Evolutionary conservation across 1,140 invertebrate genomes (phyloP).

Genomic region (Thrips palmi): DNA sequence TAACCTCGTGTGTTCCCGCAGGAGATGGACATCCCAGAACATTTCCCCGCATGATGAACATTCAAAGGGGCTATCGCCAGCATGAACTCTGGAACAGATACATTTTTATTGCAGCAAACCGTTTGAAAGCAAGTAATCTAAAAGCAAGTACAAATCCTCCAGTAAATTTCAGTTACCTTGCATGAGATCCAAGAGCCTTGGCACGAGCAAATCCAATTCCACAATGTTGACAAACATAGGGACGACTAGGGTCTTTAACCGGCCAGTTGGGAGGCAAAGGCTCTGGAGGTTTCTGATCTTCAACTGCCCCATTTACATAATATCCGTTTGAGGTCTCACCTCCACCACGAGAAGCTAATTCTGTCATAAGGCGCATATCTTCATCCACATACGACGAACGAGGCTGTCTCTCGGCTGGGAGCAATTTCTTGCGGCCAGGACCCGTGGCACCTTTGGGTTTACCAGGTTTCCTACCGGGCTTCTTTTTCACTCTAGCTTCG

Average conservation of each 20-base stretch:
- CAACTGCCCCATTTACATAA: slow-evolving; percentile 2
- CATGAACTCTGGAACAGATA: slow-evolving; percentile 33
- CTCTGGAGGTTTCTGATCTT: slow-evolving; percentile 12
- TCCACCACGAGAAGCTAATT: slow-evolving; percentile 15
- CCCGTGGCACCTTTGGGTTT: too few species aligned
- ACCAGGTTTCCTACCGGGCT: too few species aligned
- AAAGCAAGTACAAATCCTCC: slow-evolving; percentile 5
- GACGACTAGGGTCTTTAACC: slow-evolving; percentile 47
- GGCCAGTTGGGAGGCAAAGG: slow-evolving; percentile 29
- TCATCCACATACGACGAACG: slow-evolving; percentile 28
- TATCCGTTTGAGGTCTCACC: slow-evolving; percentile 6
- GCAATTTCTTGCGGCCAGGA: background rate
- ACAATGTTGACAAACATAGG: slow-evolving; percentile 62
- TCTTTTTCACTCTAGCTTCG: too few species aligned
- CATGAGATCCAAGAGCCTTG: slow-evolving; percentile 56
- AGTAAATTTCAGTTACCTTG: slow-evolving; percentile 28
- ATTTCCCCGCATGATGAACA: slow-evolving; percentile 56
- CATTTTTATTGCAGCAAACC: background rate
- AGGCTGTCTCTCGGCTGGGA: too few species aligned
- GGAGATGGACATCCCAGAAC: slow-evolving; percentile 49
- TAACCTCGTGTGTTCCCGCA: slow-evolving; percentile 36
- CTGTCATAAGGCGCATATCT: slow-evolving; percentile 22
- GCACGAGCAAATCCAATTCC: slow-evolving; percentile 60
- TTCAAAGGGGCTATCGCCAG: slow-evolving; percentile 54
- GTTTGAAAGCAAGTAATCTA: too few species aligned